These are phyloP conservation scores for Holothuria glaberrima DNA, from an alignment of 35 echinoderm and acorn worm species.

Conservation along the genomic window DNA sequence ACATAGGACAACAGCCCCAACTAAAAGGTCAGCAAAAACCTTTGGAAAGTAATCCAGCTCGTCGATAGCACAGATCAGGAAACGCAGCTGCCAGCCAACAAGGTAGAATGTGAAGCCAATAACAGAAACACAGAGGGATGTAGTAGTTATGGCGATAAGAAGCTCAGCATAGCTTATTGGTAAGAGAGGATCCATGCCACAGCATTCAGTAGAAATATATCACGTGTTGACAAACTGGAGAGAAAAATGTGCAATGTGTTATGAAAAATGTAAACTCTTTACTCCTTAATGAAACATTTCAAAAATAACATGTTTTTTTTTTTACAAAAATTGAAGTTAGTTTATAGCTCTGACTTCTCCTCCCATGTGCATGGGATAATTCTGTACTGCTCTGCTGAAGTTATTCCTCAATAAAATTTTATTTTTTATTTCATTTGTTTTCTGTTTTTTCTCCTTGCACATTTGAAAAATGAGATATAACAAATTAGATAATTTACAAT, in stretches of 20 bases:
- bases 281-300: neutral
- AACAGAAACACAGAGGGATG: conserved; percentile 10
- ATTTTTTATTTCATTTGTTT: no score
- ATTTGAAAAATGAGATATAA: no score
- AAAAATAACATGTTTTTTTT: no score
- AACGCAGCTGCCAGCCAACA: conserved; percentile 21
- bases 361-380: no score
- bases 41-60: neutral
- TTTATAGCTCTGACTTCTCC: no score
- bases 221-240: neutral
- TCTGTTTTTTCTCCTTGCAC: no score
- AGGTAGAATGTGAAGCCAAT: conserved; percentile 40
- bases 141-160: neutral
- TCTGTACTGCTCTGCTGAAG: no score
- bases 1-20: conserved; percentile 4
- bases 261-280: no score
- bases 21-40: conserved; percentile 26
- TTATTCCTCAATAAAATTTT: no score
- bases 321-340: no score
- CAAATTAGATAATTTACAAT: no score
- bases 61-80: conserved; percentile 8
- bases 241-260: no score
- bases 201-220: neutral
- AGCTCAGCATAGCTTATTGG: neutral
- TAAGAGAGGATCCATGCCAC: conserved; percentile 38